These are phyloP conservation scores for Heteromormyrus szaboi DNA, from an alignment of 2,797 vertebrate genomes.

Conservation along the genomic window DNA sequence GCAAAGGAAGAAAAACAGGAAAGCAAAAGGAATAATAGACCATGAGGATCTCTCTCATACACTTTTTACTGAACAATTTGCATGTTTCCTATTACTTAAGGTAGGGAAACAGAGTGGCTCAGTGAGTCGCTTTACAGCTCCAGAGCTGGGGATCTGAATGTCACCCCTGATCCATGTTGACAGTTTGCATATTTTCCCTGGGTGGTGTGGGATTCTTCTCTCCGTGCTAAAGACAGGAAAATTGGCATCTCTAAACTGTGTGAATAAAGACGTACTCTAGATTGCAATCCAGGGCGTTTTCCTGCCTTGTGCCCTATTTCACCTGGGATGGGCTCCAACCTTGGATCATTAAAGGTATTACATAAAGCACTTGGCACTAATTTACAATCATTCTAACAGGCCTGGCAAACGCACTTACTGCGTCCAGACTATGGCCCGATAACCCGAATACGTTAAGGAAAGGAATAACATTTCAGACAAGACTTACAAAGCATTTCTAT, in stretches of 20 bases:
- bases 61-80: not conserved
- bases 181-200: not conserved
- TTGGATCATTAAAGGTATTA: not conserved
- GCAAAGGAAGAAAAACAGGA: not conserved
- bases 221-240: not conserved
- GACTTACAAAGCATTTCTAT: slow-evolving; percentile 87
- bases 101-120: too few relatives aligned
- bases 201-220: not conserved
- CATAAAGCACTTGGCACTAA: not conserved
- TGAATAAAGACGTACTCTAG: not conserved
- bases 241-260: not conserved
- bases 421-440: not conserved
- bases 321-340: not conserved
- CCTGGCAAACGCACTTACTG: not conserved
- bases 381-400: not conserved
- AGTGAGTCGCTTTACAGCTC: not conserved
- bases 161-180: not conserved
- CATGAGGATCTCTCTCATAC: not conserved
- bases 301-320: not conserved
- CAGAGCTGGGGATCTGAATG: not conserved
- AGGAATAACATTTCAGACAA: not conserved
- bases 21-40: not conserved
- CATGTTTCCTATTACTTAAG: not conserved
- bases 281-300: not conserved
- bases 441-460: not conserved